Base-by-base conservation (phyloP, 2,113 vertebrate genomes). In the Helogale parvula region DNA sequence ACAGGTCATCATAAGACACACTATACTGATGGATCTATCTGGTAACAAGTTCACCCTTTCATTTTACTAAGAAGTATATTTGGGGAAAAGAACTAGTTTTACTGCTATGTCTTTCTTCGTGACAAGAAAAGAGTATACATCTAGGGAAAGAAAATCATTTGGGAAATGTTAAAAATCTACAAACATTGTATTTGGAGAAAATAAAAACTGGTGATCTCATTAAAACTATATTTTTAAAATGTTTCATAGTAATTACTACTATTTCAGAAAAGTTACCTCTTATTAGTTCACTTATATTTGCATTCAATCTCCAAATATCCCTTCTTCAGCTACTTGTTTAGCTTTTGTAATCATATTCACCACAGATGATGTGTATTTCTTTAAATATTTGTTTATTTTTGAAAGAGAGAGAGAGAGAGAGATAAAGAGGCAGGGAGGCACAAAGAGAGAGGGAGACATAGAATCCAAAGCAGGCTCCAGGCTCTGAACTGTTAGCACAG, bases 1-100 rank as follows among this genome's bases (percentile, higher is more conserved):
- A 96, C 93, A 83, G 90, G 1, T 35, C 65, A 90, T 96, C 86
- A 86, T 79, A 95, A 96, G 35, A 81, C 9, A 87, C 2, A 21
- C 13, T 38, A 9, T 85, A 45, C 27, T 95, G 19, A 81, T 79
- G 10, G 27, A 69, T n/a, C 1, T 5, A 77, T 41, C 27, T 54
- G 29, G 8, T 47, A 85, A 68, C 16, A 83, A 29, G 4, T 92
- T 45, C 83, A 3, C 7, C 23, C 9, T 83, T 94, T 47, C 13
- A 71, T 35, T 76, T 94, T 79, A 66, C 50, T 83, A 17, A 92
- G 31, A 94, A n/a, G 23, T 8, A 88, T 45, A 29, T 14, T 88
- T 60, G 16, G 7, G 23, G 4, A 9, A 52, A 81, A 92, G 23
- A 45, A 57, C 16, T 76, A 19, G 9, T 80, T 85, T 65, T 13